Conservation (phyloP, 1,140 invertebrate genomes). For the Scaptomyza graminum region DNA sequence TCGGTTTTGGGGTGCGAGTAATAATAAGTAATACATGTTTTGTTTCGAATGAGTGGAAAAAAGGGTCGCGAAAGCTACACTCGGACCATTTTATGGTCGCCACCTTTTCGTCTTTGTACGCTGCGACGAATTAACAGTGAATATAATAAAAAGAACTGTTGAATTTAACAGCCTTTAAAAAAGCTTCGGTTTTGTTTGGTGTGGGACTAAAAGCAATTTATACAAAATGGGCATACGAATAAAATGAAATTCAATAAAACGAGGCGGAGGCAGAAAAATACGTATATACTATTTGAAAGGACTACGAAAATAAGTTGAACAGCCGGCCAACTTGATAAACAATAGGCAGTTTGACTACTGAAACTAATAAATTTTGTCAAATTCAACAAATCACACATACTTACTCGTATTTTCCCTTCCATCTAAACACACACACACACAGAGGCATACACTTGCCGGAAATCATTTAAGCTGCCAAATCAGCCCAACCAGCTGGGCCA, state of each 20-base stretch:
- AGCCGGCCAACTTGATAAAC: conserved; percentile 35
- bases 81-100: conserved; percentile 24
- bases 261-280: background rate
- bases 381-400: conserved; percentile 71
- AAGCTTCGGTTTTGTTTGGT: background rate
- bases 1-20: background rate
- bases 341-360: conserved; percentile 50
- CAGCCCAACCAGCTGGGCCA: conserved; percentile 65
- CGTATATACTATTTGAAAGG: background rate
- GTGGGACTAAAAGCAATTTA: conserved; percentile 20
- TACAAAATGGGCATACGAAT: conserved; percentile 18
- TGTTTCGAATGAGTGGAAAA: conserved; percentile 32
- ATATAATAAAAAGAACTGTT: conserved; percentile 23
- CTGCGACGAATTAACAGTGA: conserved; percentile 34
- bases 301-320: conserved; percentile 19
- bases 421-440: background rate
- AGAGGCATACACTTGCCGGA: conserved; percentile 48
- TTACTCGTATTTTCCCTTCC: conserved; percentile 23
- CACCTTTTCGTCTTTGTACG: conserved; percentile 26
- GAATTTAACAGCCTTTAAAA: conserved; percentile 31
- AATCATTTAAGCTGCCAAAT: conserved; percentile 83
- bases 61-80: conserved; percentile 28
- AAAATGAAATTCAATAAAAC: conserved; percentile 45
- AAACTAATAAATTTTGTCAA: conserved; percentile 79
- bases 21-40: conserved; percentile 53